phyloP scores from a whole-genome alignment of 2,113 vertebrate genomes.

The Typhlomys cinereus region DNA sequence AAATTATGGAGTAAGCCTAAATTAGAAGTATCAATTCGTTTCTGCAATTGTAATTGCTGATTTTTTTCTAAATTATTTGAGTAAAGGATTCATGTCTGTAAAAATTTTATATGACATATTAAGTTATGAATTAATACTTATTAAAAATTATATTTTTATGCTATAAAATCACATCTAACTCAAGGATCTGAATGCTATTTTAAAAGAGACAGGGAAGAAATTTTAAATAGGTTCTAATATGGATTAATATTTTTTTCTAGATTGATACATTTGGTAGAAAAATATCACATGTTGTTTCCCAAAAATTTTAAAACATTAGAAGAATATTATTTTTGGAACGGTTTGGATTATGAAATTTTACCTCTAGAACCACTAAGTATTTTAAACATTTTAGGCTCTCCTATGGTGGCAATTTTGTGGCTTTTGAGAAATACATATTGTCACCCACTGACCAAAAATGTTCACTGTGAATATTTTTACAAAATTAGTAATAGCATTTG shows the following conservation, averaged over 20 bases:
- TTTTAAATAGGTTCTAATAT: not conserved
- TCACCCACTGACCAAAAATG: slow-evolving; percentile 61
- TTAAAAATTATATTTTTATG: not conserved
- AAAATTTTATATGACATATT: not conserved
- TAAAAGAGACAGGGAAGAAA: not conserved
- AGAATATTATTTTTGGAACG: not conserved
- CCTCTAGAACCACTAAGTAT: slow-evolving; percentile 41
- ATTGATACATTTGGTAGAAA: not conserved
- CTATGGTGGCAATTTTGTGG: slow-evolving; percentile 67
- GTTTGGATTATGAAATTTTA: slow-evolving; percentile 39
- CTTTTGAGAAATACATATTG: slow-evolving; percentile 68
- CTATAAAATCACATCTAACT: not conserved
- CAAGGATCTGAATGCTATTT: not conserved
- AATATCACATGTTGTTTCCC: not conserved
- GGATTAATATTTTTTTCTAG: not conserved
- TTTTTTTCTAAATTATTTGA: not conserved
- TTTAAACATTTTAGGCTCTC: slow-evolving; percentile 55
- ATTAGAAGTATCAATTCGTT: not conserved
- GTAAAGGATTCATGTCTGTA: not conserved
- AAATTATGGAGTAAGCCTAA: not conserved
- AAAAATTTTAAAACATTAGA: not conserved
- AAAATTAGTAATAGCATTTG: slow-evolving; percentile 67
- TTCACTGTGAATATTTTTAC: slow-evolving; percentile 78
- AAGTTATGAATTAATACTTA: not conserved
- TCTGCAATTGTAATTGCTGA: not conserved